phyloP scores from a whole-genome alignment of 2,797 vertebrate species.

The Sus cebifrons region DNA sequence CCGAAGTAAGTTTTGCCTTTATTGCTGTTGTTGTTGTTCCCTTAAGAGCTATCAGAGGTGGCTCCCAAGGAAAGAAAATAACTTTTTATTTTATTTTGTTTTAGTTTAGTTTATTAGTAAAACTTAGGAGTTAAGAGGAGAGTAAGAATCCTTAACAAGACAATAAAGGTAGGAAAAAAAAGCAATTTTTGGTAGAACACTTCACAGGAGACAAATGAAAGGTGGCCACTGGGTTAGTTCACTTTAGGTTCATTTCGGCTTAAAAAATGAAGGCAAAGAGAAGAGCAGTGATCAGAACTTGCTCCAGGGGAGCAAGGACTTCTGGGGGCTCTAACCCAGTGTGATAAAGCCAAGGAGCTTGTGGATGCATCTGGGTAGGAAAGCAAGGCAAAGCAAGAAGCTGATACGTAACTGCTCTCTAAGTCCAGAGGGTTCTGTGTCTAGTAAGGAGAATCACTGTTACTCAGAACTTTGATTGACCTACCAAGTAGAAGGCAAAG shows the following conservation, averaged over 20 bases:
- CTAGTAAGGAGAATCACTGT: neutral
- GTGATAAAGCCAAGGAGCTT: neutral
- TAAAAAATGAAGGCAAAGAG: neutral
- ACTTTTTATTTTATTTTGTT: neutral
- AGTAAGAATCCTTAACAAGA: neutral
- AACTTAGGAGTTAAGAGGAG: constrained; percentile 24
- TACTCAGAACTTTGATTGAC: neutral
- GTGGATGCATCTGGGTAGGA: no score
- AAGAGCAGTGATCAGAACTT: neutral
- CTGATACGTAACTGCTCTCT: neutral
- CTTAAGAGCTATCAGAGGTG: neutral
- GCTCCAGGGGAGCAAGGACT: neutral
- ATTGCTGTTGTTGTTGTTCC: neutral
- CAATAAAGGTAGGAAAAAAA: neutral
- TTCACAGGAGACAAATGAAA: constrained; percentile 20
- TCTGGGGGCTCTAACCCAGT: neutral
- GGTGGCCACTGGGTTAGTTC: neutral
- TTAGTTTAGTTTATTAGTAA: neutral
- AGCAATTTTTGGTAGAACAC: neutral
- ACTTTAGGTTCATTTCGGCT: neutral
- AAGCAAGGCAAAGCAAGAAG: neutral
- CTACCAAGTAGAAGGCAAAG: neutral
- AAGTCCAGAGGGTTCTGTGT: neutral
- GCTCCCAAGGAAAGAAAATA: constrained; percentile 35
- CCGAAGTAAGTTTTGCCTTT: neutral